Percentiles rank a stretch among this genome's conserved stretches.
Conservation (phyloP, 2,113 vertebrate species). For the Gila orcuttii region DNA sequence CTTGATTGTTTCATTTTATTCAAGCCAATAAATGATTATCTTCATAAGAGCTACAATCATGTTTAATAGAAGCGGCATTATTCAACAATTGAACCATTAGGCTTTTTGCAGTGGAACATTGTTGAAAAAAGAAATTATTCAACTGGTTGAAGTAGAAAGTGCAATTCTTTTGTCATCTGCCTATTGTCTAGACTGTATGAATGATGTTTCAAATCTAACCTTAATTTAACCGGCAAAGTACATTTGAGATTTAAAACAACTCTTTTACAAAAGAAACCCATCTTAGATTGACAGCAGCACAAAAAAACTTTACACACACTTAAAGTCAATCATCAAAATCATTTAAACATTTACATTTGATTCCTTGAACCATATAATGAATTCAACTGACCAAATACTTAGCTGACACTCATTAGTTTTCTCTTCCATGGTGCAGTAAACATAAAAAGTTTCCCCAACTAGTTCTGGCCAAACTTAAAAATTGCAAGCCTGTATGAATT, state of each 20-base stretch:
- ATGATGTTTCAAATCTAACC: neutral
- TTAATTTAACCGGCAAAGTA: neutral
- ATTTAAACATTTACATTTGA: neutral
- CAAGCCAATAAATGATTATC: neutral
- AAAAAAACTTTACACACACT: neutral
- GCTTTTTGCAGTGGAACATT: neutral
- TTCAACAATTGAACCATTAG: constrained; percentile 8
- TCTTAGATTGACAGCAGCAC: neutral
- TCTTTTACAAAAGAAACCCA: neutral
- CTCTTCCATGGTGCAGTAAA: neutral
- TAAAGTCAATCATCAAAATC: neutral
- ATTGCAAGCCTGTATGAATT: no score
- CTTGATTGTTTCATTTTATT: neutral
- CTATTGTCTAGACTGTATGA: neutral
- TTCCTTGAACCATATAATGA: neutral
- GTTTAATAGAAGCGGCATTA: neutral
- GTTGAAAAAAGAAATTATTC: neutral
- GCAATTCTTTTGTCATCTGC: neutral
- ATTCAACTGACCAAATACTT: neutral
- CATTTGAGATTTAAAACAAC: neutral
- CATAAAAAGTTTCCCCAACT: neutral
- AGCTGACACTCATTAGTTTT: neutral
- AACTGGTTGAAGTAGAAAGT: neutral
- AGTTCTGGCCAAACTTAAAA: neutral
- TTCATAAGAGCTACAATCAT: neutral